Evolutionary conservation across 2,797 vertebrate species (phyloP).

Genomic region (Phrynocephalus vlangalii): DNA sequence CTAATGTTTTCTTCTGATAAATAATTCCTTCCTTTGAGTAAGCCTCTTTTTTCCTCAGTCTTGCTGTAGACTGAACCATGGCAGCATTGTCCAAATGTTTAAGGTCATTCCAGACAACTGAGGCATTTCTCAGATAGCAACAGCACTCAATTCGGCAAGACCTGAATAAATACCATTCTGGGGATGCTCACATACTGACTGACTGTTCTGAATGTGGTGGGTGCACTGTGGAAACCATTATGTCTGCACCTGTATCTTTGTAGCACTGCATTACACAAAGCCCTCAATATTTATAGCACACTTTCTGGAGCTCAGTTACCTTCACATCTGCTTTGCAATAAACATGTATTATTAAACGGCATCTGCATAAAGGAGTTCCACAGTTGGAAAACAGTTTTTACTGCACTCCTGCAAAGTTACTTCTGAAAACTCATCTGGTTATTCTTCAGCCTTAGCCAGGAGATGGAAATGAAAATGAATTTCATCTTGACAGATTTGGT

Average conservation of each 20-base stretch:
- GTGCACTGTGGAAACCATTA: not conserved
- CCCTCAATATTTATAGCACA: conserved; percentile 16
- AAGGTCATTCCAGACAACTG: not conserved
- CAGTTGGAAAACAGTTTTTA: conserved; percentile 23
- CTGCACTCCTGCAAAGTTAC: not conserved
- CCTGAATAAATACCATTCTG: not conserved
- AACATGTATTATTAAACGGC: conserved; percentile 34
- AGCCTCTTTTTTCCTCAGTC: not conserved
- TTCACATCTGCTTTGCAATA: conserved; percentile 33
- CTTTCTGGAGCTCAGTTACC: not conserved
- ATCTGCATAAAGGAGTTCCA: not conserved
- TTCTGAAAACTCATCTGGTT: conserved; percentile 10
- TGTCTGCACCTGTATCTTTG: not conserved
- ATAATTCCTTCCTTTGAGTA: not conserved
- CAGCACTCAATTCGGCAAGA: not conserved
- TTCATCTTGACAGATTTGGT: not conserved
- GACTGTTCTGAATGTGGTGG: not conserved
- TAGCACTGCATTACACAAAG: conserved; percentile 4
- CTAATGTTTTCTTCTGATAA: not conserved
- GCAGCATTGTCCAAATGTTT: not conserved
- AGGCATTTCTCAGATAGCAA: not conserved
- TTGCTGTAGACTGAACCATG: not conserved
- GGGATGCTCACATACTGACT: not conserved
- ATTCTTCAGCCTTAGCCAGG: conserved; percentile 12
- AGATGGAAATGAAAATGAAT: not conserved